Conservation (phyloP, 2,888 invertebrate species). For the Hypomecis atomaria region DNA sequence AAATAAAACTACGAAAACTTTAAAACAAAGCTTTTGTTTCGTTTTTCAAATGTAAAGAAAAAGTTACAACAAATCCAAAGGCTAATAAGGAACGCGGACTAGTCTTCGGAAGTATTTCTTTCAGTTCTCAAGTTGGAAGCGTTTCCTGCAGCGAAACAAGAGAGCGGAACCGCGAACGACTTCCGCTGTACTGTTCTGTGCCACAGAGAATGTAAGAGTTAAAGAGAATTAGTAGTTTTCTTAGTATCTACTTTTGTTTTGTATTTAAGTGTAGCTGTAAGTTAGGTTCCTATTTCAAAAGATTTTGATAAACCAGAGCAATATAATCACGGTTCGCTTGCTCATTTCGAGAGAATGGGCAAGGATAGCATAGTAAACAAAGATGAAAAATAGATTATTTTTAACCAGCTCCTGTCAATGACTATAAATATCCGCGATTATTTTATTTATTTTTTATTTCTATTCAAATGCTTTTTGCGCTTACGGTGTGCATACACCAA, state of each 20-base stretch:
- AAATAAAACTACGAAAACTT: neutral
- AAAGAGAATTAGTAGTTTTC: neutral
- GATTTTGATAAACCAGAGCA: too few relatives aligned
- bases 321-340: too few relatives aligned
- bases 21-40: slow-evolving; percentile 44
- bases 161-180: slow-evolving; percentile 69
- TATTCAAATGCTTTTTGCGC: too few relatives aligned
- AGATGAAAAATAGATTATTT: too few relatives aligned
- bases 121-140: slow-evolving; percentile 65
- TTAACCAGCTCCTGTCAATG: too few relatives aligned
- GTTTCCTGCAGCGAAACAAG: slow-evolving; percentile 48
- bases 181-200: slow-evolving; percentile 52
- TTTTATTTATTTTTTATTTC: too few relatives aligned
- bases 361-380: too few relatives aligned
- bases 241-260: neutral
- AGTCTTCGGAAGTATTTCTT: slow-evolving; percentile 67
- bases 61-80: slow-evolving; percentile 60
- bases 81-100: slow-evolving; percentile 59
- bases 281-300: too few relatives aligned
- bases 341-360: too few relatives aligned
- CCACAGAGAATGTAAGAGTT: slow-evolving; percentile 6
- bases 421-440: too few relatives aligned
- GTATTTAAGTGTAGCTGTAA: too few relatives aligned
- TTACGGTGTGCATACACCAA: too few relatives aligned
- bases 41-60: slow-evolving; percentile 25